Base-by-base conservation (phyloP, 2,797 vertebrate genomes). In the Petrocephalus sullivani region DNA sequence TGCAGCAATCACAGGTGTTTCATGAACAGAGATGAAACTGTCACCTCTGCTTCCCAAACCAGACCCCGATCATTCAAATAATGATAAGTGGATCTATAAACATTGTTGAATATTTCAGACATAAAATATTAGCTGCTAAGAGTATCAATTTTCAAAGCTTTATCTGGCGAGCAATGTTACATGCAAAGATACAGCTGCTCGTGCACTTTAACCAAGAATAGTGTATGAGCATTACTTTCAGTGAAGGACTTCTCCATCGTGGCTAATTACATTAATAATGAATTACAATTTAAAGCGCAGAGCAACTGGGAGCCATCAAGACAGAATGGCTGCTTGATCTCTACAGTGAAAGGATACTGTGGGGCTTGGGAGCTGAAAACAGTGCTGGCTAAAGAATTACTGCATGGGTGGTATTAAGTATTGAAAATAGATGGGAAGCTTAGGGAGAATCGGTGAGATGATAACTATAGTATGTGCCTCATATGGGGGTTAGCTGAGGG, bases 251-350 rank as follows among this genome's bases (percentile, higher is more conserved):
- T 60, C 56, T 60, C 56, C 58, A 28, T 86, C 28, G 16, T 58
- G 54, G 56, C 56, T 33, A 37, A 86, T 16, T 57, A 23, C 83
- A 85, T 56, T 57, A 85, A 86, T 83, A 83, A 83, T 83, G 81
- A 83, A 83, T 83, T 83, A 54, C 81, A 83, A 53, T 83, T 83
- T 83, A 54, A 51, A 83, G n/a, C 81, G 53, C 19, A 14, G 81
- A 83, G 81, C 81, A 54, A 54, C 49, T 83, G 81, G 81, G 81
- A 83, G 81, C 81, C 49, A 54, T 83, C 49, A 83, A 83, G 56
- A n/a, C 28, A 58, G 56, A 86, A 86, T 8, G 28, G 28, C 84
- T 58, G 33, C 49, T 23, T 54, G 53, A 56, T 33, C 16, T 28
- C 21, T 85, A 28, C 49, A 54, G 49, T 56, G 21, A 28, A 85